Evolutionary conservation across 2,113 vertebrate species (phyloP), one percentile per base, ranked within the genome.

Genomic region (Taxidea taxus): DNA sequence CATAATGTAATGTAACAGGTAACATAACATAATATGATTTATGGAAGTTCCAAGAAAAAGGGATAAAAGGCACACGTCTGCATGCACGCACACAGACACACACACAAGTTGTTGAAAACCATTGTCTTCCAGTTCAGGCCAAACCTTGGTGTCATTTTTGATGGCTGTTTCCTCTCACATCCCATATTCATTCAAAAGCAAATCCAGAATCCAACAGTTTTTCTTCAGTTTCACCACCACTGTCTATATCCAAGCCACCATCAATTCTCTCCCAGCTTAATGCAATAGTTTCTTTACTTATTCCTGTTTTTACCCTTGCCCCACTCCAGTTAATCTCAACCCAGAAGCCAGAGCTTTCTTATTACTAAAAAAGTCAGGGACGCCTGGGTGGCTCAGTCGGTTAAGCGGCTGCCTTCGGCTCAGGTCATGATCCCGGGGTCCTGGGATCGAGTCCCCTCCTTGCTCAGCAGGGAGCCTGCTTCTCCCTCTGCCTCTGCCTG

Each of bases 161-260:
- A 94, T 7, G 80, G 16, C 58, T 95, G 23, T 78, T 90, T 95
- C 54, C 29, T 96, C 85, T 95, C 68, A 90, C 3, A 95, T 62
- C 14, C 18, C 60, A 94, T 7, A 83, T 68, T 56, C 10, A 87
- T 93, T 75, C 60, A 93, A 90, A 9, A 87, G 75, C 25, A 93
- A 95, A 93, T 91, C 18, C n/a, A 91, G 54, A 95, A 68, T 87
- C n/a, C 66, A 97, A 95, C 58, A 77, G 68, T 60, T 29, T 80
- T 92, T 94, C 42, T 62, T 44, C 49, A 89, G 44, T 72, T 89
- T 91, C 47, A 75, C 70, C n/a, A 49, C 4, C 4, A 95, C 42
- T 64, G 77, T 29, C 49, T 15, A 85, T 10, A 10, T 88, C 54
- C 60, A 93, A 80, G 64, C 31, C n/a, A 51, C 56, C 47, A 89